These are phyloP conservation scores for Drosophila sproati DNA, from an alignment of 1,140 invertebrate species.

Conservation along the genomic window DNA sequence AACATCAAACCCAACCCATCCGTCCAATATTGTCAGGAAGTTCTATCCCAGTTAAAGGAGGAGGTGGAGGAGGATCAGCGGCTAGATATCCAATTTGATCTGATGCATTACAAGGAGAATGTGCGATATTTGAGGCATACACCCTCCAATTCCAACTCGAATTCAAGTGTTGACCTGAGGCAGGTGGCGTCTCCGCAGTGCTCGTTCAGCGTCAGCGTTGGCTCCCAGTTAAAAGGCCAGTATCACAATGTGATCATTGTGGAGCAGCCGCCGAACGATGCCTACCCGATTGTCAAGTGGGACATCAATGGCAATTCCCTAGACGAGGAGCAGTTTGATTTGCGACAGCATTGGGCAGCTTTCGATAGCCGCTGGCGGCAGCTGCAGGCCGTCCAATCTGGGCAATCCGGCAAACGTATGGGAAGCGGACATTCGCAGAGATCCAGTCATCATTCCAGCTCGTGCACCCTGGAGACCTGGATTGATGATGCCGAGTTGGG, in stretches of 20 bases:
- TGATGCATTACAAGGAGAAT: constrained; percentile 71
- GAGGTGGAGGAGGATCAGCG: constrained; percentile 25
- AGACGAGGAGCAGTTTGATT: constrained; percentile 68
- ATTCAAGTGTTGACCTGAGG: constrained; percentile 66
- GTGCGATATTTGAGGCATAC: constrained; percentile 78
- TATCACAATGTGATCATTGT: constrained; percentile 73
- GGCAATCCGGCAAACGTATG: constrained; percentile 11
- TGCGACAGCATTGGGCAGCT: constrained; percentile 38
- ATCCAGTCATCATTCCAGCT: constrained; percentile 80
- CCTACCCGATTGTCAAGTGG: constrained; percentile 77
- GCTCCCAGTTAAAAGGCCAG: constrained; percentile 70
- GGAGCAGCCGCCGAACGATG: constrained; percentile 67
- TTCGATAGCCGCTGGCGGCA: constrained; percentile 57
- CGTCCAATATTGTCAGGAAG: constrained; percentile 44
- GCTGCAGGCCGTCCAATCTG: constrained; percentile 21
- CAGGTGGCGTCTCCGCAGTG: not conserved
- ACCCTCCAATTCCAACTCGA: constrained; percentile 77
- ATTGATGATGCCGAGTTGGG: constrained; percentile 69
- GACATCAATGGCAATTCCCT: constrained; percentile 82
- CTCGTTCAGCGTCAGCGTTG: constrained; percentile 66
- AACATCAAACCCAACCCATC: constrained; percentile 31
- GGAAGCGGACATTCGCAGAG: constrained; percentile 53
- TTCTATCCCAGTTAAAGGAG: constrained; percentile 21
- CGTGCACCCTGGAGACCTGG: constrained; percentile 83
- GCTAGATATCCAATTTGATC: constrained; percentile 62